Evolutionary conservation across 2,113 vertebrate genomes (phyloP).

Genomic region (Megatriorchis doriae): DNA sequence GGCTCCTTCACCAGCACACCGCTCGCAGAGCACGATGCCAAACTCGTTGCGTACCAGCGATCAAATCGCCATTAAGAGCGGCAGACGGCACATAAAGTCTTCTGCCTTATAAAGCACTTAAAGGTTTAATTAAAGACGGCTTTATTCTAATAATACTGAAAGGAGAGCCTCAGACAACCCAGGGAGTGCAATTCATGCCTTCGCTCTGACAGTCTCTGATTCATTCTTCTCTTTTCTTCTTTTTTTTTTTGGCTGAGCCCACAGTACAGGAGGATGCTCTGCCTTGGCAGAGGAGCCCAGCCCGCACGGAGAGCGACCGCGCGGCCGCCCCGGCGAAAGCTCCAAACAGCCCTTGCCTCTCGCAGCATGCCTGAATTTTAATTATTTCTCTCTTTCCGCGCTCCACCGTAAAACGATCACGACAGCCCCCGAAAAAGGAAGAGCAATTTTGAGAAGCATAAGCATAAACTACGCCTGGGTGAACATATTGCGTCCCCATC

Average conservation of each 20-base stretch:
- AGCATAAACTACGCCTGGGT: not conserved
- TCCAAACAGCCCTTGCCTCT: not conserved
- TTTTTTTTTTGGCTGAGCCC: not conserved
- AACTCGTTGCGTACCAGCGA: rapidly evolving
- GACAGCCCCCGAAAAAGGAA: not conserved
- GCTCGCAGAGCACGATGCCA: not conserved
- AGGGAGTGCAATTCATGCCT: not conserved
- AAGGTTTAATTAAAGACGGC: conserved; percentile 54
- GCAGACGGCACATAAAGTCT: conserved; percentile 26
- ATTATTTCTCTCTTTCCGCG: not conserved
- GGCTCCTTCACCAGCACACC: not conserved
- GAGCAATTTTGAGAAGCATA: not conserved
- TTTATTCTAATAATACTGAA: conserved; percentile 46
- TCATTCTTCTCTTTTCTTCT: not conserved
- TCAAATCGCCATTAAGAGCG: not conserved
- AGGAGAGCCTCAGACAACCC: not conserved
- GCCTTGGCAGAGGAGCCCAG: not conserved
- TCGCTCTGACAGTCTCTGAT: not conserved
- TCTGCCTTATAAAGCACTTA: conserved; percentile 55
- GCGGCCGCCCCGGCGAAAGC: not conserved
- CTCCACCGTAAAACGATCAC: not conserved
- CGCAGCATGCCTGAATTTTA: not conserved
- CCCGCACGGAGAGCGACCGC: not conserved
- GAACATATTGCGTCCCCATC: not conserved
- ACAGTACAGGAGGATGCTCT: not conserved